Evolutionary conservation across 1,140 invertebrate genomes (phyloP), one percentile per base, ranked within the genome.

Genomic region (Daktulosphaira vitifoliae): DNA sequence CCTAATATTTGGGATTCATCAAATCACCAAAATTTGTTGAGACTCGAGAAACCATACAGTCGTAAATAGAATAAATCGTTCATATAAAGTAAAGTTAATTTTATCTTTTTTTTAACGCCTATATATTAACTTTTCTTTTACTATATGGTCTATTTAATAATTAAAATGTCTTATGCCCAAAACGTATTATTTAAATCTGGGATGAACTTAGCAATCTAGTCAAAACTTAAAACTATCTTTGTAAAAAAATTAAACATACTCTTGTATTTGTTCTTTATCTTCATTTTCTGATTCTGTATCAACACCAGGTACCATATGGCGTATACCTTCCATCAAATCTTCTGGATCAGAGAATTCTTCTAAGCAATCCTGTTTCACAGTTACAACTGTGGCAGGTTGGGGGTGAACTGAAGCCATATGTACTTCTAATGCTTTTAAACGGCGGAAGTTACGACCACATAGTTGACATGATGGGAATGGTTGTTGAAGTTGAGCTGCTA

Each of bases 271-370:
- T 9, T 46, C 53, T 66, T 69, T 69, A 73, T 76, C 68, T 70
- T 65, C 56, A 20, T 15, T 62, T 62, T 62, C 56, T 8, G 56
- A 62, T 62, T 62, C 56, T 5, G 56, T 62, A 62, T 62, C 56
- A 51, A 65, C 68, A 13, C 50, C 69, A 39, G 69, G 54, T 18
- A 69, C 67, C 50, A 72, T 71, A 69, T 82, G 82, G 65, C 85
- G 78, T 66, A 88, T 87, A 67, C 87, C 88, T 72, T 86, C 88
- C 81, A 89, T 87, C 72, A 90, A 79, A 74, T 89, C 88, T 74
- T 89, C 88, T 0, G 86, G 82, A 69, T 89, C 87, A 65, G 86
- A 88, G 71, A 89, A 89, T 72, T 89, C 87, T 68, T 81, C 78
- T 7, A 79, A 76, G 15, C 74, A 77, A 16, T 72, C 70, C 72